phyloP scores from a whole-genome alignment of 2,888 invertebrate species.

The Dusona sp. region DNA sequence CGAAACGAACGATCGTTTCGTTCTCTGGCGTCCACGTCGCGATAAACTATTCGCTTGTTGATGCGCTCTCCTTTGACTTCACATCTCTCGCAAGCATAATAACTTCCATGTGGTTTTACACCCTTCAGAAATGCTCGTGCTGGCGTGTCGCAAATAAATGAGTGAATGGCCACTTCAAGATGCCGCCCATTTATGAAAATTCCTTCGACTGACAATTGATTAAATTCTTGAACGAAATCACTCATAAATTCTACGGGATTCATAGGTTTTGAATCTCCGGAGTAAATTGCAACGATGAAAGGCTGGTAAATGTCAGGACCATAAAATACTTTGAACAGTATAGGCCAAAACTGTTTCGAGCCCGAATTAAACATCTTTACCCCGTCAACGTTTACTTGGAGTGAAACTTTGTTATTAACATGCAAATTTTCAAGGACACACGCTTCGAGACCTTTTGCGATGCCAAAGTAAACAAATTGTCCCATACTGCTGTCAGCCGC shows the following conservation, averaged over 20 bases:
- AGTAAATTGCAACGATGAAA: slow-evolving; percentile 48
- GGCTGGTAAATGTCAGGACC: slow-evolving; percentile 67
- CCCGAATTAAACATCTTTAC: slow-evolving; percentile 57
- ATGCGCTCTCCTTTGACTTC: slow-evolving; percentile 31
- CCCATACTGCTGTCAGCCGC: slow-evolving; percentile 32
- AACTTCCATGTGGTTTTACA: slow-evolving; percentile 20
- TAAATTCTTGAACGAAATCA: slow-evolving; percentile 49
- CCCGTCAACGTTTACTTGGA: slow-evolving; percentile 67
- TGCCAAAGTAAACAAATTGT: slow-evolving; percentile 66
- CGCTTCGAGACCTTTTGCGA: slow-evolving; percentile 57
- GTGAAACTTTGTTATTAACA: slow-evolving; percentile 16
- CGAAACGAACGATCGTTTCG: slow-evolving; percentile 58
- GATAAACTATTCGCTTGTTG: slow-evolving; percentile 33
- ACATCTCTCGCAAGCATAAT: slow-evolving; percentile 40
- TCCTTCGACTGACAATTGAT: slow-evolving; percentile 18
- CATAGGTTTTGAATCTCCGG: slow-evolving; percentile 50
- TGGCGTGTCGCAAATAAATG: no score
- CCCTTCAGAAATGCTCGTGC: slow-evolving; percentile 37
- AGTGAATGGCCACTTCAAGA: background rate
- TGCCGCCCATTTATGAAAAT: slow-evolving; percentile 10
- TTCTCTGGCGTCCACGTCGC: background rate
- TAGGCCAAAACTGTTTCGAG: no score
- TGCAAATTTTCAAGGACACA: slow-evolving; percentile 47
- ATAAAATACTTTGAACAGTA: slow-evolving; percentile 59
- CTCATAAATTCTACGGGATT: slow-evolving; percentile 32